These are phyloP conservation scores for Zaprionus tsacasi DNA, from an alignment of 1,140 invertebrate species.

Conservation along the genomic window DNA sequence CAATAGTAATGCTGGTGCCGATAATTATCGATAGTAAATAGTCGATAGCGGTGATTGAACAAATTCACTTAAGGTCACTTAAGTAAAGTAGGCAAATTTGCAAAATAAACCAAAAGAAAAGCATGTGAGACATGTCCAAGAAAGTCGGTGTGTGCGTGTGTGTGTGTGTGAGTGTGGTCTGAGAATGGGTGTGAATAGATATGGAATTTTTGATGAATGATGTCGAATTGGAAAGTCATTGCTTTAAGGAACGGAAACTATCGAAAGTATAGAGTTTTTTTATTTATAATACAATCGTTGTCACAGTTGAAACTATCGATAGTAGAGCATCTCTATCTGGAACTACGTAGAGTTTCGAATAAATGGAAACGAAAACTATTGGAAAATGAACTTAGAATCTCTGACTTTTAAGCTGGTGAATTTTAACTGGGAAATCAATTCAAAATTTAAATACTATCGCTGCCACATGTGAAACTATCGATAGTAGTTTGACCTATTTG, in stretches of 20 bases:
- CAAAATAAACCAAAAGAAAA: conserved; percentile 28
- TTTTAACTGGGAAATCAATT: background rate
- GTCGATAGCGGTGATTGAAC: conserved; percentile 13
- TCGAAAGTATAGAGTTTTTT: background rate
- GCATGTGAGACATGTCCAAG: conserved; percentile 3
- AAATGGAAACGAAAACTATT: no score
- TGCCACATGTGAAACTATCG: background rate
- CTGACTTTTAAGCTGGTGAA: background rate
- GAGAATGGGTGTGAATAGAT: background rate
- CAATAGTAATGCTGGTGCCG: conserved; percentile 30
- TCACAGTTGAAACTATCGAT: no score
- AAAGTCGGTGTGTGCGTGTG: background rate
- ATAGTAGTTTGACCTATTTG: background rate
- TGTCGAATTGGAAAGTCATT: background rate
- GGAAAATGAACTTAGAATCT: background rate
- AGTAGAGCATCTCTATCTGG: no score
- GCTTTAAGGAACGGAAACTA: background rate
- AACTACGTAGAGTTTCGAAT: background rate
- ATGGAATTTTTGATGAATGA: background rate
- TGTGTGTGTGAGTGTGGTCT: conserved; percentile 9
- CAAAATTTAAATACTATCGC: background rate
- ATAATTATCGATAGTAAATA: conserved; percentile 13
- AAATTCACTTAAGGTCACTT: conserved; percentile 46
- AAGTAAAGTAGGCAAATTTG: conserved; percentile 36
- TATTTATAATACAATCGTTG: no score